Base-by-base conservation (phyloP, 2,888 invertebrate species). In the Phytoseiulus persimilis region DNA sequence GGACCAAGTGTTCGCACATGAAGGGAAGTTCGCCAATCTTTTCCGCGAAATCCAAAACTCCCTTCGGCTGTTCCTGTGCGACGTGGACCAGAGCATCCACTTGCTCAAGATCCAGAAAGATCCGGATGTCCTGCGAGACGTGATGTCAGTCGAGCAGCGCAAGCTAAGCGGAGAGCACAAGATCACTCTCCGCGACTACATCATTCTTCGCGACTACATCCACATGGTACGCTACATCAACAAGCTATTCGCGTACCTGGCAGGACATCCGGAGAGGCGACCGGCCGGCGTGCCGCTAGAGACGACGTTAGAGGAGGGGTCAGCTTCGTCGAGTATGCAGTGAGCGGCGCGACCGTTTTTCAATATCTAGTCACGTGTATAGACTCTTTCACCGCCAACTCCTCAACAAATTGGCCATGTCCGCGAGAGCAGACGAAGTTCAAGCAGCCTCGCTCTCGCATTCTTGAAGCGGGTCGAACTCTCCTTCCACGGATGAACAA, bases 31-130 rank as follows among this genome's bases (percentile, higher is more conserved):
- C 92, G 92, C 92, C 90, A 92, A 93, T 28, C 93, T 94, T 90
- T 95, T 95, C 92, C 93, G 93, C 89, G 93, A 94, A 84, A 94
- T 95, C 89, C 95, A 95, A 93, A 93, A 94, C 92, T 93, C 94
- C 90, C 94, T 95, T 90, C 91, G 91, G n/a, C 93, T 94, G 93
- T 94, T 96, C 2, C 94, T 96, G 89, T 95, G 95, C 92, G 95
- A 95, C 92, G 93, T 96, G 90, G 95, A 95, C 93, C 94, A 94
- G 92, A 94, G 94, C 91, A 94, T 94, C 92, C 91, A 92, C 90
- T 93, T 93, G 91, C 94, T 93, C 92, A 93, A 93, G 91, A 93
- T 94, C 91, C 93, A 93, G 92, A 93, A 93, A 91, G 93, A 93
- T 92, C 91, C 91, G 6, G 92, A 92, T 90, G 92, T 93, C n/a